Conservation (phyloP, 2,888 invertebrate genomes). For the Acanthosepion lycidas region DNA sequence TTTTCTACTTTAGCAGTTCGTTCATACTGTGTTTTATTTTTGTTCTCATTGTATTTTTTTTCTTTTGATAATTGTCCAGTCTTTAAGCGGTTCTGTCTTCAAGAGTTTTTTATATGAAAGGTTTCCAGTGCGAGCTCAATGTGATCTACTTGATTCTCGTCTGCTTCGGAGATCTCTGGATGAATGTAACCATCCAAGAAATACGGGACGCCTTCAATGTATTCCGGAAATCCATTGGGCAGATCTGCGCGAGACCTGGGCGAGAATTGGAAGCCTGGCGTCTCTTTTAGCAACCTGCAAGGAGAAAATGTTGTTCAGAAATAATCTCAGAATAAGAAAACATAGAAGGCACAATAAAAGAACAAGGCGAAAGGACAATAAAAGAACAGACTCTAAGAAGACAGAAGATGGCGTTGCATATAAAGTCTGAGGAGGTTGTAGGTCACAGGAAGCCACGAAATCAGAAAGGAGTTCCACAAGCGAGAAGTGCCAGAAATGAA, state of each 20-base stretch:
- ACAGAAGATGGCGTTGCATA: no score
- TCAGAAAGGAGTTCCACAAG: no score
- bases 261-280: conserved; percentile 63
- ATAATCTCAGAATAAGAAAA: background rate
- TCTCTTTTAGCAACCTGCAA: conserved; percentile 59
- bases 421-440: no score
- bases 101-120: conserved; percentile 52
- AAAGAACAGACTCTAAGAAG: no score
- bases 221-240: conserved; percentile 65
- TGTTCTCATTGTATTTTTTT: background rate
- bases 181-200: conserved; percentile 65
- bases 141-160: conserved; percentile 57
- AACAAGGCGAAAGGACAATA: no score
- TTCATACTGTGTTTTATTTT: background rate
- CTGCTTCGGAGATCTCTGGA: conserved; percentile 55
- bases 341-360: no score
- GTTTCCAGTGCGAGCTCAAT: conserved; percentile 59
- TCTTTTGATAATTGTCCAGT: background rate
- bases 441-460: no score
- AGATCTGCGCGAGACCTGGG: conserved; percentile 61
- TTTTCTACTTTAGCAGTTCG: background rate
- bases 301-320: background rate
- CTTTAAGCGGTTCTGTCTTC: background rate
- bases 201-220: conserved; percentile 61
- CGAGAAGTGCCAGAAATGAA: no score